These are phyloP conservation scores for Scalopus aquaticus DNA, from an alignment of 2,113 vertebrate species.

Conservation along the genomic window DNA sequence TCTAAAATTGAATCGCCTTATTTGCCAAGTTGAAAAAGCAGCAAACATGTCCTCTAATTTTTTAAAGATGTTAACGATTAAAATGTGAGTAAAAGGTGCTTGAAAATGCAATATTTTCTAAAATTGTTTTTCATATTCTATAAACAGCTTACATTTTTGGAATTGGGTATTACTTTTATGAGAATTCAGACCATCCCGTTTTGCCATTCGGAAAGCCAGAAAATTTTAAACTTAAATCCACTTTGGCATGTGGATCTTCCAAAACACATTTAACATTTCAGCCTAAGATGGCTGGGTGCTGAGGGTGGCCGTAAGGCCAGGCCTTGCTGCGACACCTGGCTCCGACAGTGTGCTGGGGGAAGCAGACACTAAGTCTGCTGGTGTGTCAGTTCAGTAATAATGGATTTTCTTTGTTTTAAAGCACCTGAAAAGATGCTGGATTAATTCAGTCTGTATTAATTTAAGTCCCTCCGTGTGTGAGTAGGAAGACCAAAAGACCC, in stretches of 20 bases:
- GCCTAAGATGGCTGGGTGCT: background rate
- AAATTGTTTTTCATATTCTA: background rate
- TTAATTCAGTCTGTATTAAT: background rate
- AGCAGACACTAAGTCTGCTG: background rate
- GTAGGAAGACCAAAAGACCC: background rate
- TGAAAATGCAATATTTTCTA: background rate
- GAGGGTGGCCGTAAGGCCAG: background rate
- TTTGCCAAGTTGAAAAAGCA: slow-evolving; percentile 39
- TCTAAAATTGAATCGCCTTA: slow-evolving; percentile 46
- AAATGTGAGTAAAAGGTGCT: slow-evolving; percentile 33
- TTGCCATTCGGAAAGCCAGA: slow-evolving; percentile 37
- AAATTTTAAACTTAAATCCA: slow-evolving; percentile 1
- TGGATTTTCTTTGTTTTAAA: too few species aligned
- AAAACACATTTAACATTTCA: slow-evolving; percentile 4
- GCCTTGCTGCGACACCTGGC: too few species aligned
- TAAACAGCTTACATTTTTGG: background rate
- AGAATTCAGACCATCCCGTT: background rate
- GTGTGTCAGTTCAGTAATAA: background rate
- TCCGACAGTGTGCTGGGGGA: too few species aligned
- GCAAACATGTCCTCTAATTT: slow-evolving; percentile 12
- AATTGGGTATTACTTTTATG: slow-evolving; percentile 28
- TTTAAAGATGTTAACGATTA: slow-evolving; percentile 6
- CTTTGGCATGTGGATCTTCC: background rate
- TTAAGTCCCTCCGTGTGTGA: background rate
- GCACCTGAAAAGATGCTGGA: background rate